phyloP scores from a whole-genome alignment of 2,797 vertebrate species.

The Xenops minutus region DNA sequence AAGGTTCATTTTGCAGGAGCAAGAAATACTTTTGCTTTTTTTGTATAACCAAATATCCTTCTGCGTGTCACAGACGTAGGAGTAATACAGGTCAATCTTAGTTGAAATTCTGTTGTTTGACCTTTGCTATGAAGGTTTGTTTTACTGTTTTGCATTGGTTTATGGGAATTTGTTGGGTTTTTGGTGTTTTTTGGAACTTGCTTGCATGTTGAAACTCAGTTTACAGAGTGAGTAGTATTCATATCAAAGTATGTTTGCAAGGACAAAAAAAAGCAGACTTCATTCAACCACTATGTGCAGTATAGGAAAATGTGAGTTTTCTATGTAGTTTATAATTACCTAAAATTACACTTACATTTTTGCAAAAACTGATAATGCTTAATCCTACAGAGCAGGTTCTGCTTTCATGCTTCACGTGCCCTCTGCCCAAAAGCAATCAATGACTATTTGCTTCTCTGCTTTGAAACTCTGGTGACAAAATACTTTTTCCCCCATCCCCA shows the following conservation, averaged over 20 bases:
- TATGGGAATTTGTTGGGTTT: background rate
- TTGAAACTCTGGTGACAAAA: background rate
- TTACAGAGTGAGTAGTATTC: background rate
- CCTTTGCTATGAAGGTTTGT: background rate
- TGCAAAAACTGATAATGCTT: background rate
- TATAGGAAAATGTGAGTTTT: constrained; percentile 11
- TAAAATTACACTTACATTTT: constrained; percentile 33
- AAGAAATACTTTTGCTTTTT: background rate
- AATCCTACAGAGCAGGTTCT: background rate
- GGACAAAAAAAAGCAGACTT: background rate
- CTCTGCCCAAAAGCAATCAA: background rate
- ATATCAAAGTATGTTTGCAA: constrained; percentile 23
- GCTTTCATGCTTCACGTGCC: background rate
- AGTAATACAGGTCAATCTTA: background rate
- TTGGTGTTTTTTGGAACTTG: background rate
- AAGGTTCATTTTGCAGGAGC: background rate
- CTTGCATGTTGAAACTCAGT: background rate
- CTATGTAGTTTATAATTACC: constrained; percentile 24
- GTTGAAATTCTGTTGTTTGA: background rate
- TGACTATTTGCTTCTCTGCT: background rate
- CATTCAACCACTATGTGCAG: background rate
- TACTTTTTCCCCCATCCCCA: background rate
- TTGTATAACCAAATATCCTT: background rate
- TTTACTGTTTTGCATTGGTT: background rate
- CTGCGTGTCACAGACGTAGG: background rate